Conservation (phyloP, 1,140 invertebrate species). For the Drosophila insularis region DNA sequence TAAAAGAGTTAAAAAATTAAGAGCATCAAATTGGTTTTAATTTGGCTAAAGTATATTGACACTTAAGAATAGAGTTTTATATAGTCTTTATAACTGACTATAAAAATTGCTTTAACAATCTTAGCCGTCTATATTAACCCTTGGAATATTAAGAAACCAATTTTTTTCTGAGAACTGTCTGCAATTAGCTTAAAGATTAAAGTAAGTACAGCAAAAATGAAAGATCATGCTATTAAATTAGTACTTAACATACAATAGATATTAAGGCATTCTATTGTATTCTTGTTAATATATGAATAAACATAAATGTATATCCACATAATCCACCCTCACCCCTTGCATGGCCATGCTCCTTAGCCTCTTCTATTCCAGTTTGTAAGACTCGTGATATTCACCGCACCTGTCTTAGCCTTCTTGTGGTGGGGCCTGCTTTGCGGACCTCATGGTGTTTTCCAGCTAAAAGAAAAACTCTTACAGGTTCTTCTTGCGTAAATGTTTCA, state of each 20-base stretch:
- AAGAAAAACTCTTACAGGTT: conserved; percentile 19
- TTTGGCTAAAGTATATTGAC: too few relatives aligned
- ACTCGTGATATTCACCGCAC: conserved; percentile 42
- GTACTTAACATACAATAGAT: not conserved
- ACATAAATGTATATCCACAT: not conserved
- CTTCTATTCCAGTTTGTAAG: conserved; percentile 18
- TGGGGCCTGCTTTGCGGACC: conserved; percentile 16
- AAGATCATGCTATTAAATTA: not conserved
- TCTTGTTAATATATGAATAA: not conserved
- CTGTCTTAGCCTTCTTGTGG: conserved; percentile 25
- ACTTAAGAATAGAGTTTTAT: too few relatives aligned
- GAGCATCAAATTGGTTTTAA: too few relatives aligned
- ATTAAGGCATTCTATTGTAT: not conserved
- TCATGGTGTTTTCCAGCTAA: conserved; percentile 62
- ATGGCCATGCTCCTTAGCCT: conserved; percentile 20
- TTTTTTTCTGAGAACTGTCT: too few relatives aligned
- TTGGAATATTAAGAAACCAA: too few relatives aligned
- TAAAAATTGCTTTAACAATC: too few relatives aligned
- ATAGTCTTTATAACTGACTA: too few relatives aligned
- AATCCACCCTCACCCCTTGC: not conserved
- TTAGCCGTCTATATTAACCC: too few relatives aligned
- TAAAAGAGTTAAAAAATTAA: too few relatives aligned
- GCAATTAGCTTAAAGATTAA: too few relatives aligned
- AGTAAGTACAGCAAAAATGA: too few relatives aligned
- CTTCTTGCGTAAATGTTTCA: conserved; percentile 49